Percentiles rank a stretch among this genome's conserved stretches.
These are phyloP conservation scores for Acropternis orthonyx DNA, from an alignment of 2,797 vertebrate genomes.

Conservation along the genomic window DNA sequence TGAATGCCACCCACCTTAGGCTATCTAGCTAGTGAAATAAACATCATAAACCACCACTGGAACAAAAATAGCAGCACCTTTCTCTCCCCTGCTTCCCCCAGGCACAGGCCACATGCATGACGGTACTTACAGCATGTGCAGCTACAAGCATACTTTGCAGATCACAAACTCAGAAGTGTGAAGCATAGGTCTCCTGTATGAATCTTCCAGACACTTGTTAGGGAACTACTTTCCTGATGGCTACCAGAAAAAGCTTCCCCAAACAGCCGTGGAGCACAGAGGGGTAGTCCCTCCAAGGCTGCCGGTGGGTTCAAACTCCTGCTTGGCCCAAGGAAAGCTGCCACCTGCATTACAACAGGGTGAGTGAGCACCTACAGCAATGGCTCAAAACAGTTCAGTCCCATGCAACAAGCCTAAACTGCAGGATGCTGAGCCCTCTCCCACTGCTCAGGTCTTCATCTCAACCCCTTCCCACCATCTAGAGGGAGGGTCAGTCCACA, in stretches of 20 bases:
- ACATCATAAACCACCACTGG: not conserved
- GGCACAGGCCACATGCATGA: not conserved
- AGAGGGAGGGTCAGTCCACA: not conserved
- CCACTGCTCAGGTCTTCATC: not conserved
- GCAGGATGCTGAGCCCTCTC: fast-evolving
- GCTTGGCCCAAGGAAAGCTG: not conserved
- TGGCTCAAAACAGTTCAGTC: not conserved
- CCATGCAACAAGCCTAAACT: not conserved
- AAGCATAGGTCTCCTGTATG: not conserved
- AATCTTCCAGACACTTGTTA: not conserved
- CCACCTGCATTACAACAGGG: fast-evolving
- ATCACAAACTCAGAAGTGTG: not conserved
- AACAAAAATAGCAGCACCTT: constrained; percentile 40
- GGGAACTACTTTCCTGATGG: not conserved
- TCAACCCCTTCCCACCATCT: fast-evolving
- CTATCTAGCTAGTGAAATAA: not conserved
- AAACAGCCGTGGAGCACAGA: not conserved
- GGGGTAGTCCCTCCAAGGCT: not conserved
- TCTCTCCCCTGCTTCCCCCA: not conserved
- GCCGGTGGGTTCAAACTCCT: not conserved
- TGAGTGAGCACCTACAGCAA: not conserved
- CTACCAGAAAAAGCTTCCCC: not conserved
- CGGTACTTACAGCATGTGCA: not conserved
- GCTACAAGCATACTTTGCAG: not conserved
- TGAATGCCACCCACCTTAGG: constrained; percentile 47